A percentile compares a stretch with the other conserved stretches of the same genome.
Conservation (phyloP, 2,797 vertebrate species). For the Eulemur coronatus region DNA sequence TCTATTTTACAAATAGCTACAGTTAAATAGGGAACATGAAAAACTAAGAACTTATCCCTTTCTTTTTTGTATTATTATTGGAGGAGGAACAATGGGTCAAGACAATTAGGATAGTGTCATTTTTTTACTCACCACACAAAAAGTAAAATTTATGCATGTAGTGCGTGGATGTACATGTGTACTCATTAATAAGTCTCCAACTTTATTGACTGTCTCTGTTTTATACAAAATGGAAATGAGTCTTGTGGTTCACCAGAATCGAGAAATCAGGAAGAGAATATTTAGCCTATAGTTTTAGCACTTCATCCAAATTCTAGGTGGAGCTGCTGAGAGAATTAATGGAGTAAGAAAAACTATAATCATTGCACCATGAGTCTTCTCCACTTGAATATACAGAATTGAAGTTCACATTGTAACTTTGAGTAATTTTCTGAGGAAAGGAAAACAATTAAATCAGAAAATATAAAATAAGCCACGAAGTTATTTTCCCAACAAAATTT, state of each 20-base stretch:
- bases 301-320: not conserved
- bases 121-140: not conserved
- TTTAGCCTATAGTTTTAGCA: not conserved
- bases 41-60: not conserved
- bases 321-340: not conserved
- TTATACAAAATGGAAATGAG: not conserved
- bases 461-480: not conserved
- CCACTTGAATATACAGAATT: not conserved
- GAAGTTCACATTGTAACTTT: not conserved
- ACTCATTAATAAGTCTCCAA: not conserved
- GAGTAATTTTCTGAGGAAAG: not conserved
- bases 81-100: not conserved
- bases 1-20: not conserved
- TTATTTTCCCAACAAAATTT: not conserved
- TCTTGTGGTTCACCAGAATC: not conserved
- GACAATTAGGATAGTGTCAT: not conserved
- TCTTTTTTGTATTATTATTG: not conserved
- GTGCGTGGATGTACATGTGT: not conserved
- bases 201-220: not conserved
- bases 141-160: not conserved
- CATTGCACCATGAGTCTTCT: not conserved
- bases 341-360: not conserved
- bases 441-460: not conserved
- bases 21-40: not conserved
- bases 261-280: not conserved